phyloP scores from a whole-genome alignment of 2,797 vertebrate genomes.

The Prunella strophiata region DNA sequence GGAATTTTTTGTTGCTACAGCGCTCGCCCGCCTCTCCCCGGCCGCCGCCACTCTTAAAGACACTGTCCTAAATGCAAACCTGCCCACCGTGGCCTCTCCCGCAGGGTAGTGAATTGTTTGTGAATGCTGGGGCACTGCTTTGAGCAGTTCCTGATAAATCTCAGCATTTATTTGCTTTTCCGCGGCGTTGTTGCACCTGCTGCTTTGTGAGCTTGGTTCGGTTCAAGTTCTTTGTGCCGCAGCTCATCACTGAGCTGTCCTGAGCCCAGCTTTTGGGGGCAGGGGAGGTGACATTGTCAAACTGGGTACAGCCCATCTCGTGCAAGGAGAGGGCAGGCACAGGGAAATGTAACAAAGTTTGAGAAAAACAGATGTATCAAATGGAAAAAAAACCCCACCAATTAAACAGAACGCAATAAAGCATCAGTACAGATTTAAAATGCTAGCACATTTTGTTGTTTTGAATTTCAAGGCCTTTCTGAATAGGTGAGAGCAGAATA shows the following conservation, averaged over 20 bases:
- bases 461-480: background rate
- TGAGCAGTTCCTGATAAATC: background rate
- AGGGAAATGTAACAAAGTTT: background rate
- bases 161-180: background rate
- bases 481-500: slow-evolving; percentile 13
- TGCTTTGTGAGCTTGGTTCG: background rate
- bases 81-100: background rate
- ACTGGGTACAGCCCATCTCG: background rate
- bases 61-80: background rate
- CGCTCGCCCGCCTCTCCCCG: background rate
- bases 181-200: background rate
- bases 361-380: background rate
- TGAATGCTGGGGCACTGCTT: background rate
- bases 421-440: background rate
- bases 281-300: background rate
- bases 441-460: background rate
- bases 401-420: background rate
- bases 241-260: background rate
- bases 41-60: background rate
- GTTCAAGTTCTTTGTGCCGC: background rate
- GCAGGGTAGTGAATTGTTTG: background rate
- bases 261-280: background rate
- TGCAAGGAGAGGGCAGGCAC: background rate
- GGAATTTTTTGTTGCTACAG: background rate
- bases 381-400: accelerated